Evolutionary conservation across 2,888 invertebrate genomes (phyloP), one percentile per base, ranked within the genome.

Genomic region (Tuberolachnus salignus): DNA sequence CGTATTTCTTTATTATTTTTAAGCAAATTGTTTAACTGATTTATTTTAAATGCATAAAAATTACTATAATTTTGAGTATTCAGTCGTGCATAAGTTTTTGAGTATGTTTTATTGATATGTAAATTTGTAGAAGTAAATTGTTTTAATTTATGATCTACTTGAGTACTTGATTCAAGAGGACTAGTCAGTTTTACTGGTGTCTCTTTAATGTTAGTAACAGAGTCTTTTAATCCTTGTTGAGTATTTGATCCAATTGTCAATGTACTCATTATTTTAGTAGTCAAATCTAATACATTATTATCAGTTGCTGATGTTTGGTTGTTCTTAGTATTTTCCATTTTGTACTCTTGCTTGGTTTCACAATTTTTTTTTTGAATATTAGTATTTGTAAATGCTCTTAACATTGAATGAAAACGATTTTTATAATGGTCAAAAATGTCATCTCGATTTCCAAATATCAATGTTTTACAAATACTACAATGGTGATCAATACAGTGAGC

Each of bases 401-500:
- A 59, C 34, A 67, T 67, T 11, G 67, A 67, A 67, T 78, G 75
- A 67, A 78, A 67, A 13, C 19, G 57, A 46, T 78, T 78, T 1
- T n/a, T 67, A 59, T 78, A 78, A 55, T 78, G 75, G 34, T 78
- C 49, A 78, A 78, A 67, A 10, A 78, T 78, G 10, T 67, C 49
- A 21, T 55, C 14, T 21, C 75, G 44, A 34, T 59, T 16, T 46
- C 75, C 75, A 69, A 78, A 78, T 34, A 78, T 49, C 6, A 78
- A 13, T 13, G 75, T 78, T 59, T 78, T 78, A 59, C 75, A 78
- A 59, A 78, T 59, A 51, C 67, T 78, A 78, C 75, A 78, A 42
- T 49, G 67, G 42, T 78, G 67, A 21, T 78, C 75, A 34, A 59
- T 67, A 9, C 34, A 46, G 46, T 16, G 8, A 49, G 4, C 16